Percentiles rank a stretch among this genome's conserved stretches.
phyloP scores from a whole-genome alignment of 2,888 invertebrate genomes.

The Agrilus biguttatus region DNA sequence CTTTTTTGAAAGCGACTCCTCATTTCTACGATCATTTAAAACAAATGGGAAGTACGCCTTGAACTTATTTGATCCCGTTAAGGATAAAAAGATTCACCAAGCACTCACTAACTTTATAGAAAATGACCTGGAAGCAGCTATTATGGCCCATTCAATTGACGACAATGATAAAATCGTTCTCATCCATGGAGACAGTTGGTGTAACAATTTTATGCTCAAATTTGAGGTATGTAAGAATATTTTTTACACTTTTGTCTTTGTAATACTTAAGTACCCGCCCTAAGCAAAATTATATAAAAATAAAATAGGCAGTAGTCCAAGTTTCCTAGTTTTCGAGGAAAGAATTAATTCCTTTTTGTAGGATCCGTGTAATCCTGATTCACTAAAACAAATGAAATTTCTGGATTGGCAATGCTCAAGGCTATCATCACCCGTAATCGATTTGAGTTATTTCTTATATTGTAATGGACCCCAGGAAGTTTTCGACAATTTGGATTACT shows the following conservation, averaged over 20 bases:
- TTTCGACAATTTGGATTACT: slow-evolving; percentile 18
- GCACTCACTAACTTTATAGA: background rate
- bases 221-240: no score
- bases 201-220: no score
- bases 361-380: slow-evolving; percentile 6
- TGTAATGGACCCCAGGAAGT: slow-evolving; percentile 18
- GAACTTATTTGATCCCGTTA: slow-evolving; percentile 1
- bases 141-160: background rate
- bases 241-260: no score
- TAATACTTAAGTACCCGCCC: no score
- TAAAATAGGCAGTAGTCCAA: no score
- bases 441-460: slow-evolving; percentile 23
- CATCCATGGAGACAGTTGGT: slow-evolving; percentile 5
- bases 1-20: no score
- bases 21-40: no score
- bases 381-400: slow-evolving; percentile 11
- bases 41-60: background rate
- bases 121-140: background rate
- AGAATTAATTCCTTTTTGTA: background rate
- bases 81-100: slow-evolving; percentile 4
- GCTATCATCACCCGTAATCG: slow-evolving; percentile 16
- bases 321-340: no score
- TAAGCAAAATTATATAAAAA: no score
- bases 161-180: background rate
- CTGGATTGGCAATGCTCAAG: slow-evolving; percentile 18